Base-by-base conservation (phyloP, 2,888 invertebrate genomes). In the Diogma glabrata region DNA sequence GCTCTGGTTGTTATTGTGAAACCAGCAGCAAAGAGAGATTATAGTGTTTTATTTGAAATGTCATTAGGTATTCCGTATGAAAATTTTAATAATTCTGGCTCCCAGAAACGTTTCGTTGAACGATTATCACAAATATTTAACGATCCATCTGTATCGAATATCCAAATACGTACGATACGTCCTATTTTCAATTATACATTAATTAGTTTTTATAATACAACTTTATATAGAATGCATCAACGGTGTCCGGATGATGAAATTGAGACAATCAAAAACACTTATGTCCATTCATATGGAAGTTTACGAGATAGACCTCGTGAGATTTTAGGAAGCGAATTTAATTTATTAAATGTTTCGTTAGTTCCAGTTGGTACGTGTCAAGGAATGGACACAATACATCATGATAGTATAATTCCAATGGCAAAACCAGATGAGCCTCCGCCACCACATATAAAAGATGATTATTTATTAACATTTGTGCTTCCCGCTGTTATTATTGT, bases 401-500 rank as follows among this genome's bases (percentile, higher is more conserved):
- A 51, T 51, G 23, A 19, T 5, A 17, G 24, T 16, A 46, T 24
- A 24, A 46, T 46, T 17, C 46, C 46, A 3, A 46, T 24, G 10
- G 16, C 23, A 24, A 33, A 20, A n/a, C 30, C 7, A 12, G 22
- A 30, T 30, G 49, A 52, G 2, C 17, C 38, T 16, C 60, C 69
- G 2, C 67, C 72, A 38, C 64, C 70, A 26, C 67, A 73, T 4
- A 72, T 75, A 38, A 69, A 71, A 52, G 79, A 81, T 20, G 81
- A 83, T 58, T 84, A 85, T 59, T 66, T 87, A 57, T 75, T 84
- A 49, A 93, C 92, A 9, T 91, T 90, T 57, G 82, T 95, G 36
- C 78, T 95, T 52, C 94, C 96, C 0, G 87, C 89, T 1, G 78
- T 89, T 12, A 87, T 94, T 24, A 88, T 95, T 53, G 79, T 88